Evolutionary conservation across 2,797 vertebrate genomes (phyloP).

Genomic region (Nannoperca australis): DNA sequence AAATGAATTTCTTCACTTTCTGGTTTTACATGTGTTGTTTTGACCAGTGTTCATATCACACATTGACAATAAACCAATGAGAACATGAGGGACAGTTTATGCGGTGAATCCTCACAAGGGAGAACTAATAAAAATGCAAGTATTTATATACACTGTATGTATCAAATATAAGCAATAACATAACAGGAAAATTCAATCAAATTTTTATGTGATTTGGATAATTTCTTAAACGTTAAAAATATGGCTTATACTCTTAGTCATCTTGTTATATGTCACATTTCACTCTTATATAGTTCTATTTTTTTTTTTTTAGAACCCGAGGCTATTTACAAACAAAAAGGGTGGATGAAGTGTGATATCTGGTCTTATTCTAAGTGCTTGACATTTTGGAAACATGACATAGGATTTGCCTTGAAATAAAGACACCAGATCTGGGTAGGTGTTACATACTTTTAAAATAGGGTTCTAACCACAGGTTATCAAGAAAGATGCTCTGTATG

Average conservation of each 20-base stretch:
- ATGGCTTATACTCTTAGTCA: conserved; percentile 89
- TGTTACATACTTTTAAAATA: conserved; percentile 43
- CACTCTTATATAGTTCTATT: conserved; percentile 70
- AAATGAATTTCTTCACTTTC: conserved; percentile 50
- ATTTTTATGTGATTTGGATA: conserved; percentile 83
- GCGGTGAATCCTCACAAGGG: conserved; percentile 68
- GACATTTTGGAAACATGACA: conserved; percentile 55
- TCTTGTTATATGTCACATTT: conserved; percentile 80
- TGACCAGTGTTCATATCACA: conserved; percentile 34
- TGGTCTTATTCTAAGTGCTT: conserved; percentile 62
- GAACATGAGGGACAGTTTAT: conserved; percentile 51
- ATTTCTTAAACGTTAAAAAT: conserved; percentile 86
- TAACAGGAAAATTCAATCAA: conserved; percentile 75
- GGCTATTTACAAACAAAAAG: conserved; percentile 87
- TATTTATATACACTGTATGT: conserved; percentile 79
- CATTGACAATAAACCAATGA: conserved; percentile 61
- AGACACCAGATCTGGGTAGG: conserved; percentile 33
- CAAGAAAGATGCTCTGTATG: conserved; percentile 14
- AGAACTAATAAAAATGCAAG: conserved; percentile 65
- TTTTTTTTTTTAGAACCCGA: conserved; percentile 62
- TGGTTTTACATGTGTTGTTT: conserved; percentile 41
- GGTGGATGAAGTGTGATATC: conserved; percentile 65
- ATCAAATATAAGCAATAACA: conserved; percentile 82
- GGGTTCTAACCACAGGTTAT: conserved; percentile 10
- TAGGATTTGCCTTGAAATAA: conserved; percentile 56